These are phyloP conservation scores for Hirundo rustica DNA, from an alignment of 2,797 vertebrate genomes.

Conservation along the genomic window DNA sequence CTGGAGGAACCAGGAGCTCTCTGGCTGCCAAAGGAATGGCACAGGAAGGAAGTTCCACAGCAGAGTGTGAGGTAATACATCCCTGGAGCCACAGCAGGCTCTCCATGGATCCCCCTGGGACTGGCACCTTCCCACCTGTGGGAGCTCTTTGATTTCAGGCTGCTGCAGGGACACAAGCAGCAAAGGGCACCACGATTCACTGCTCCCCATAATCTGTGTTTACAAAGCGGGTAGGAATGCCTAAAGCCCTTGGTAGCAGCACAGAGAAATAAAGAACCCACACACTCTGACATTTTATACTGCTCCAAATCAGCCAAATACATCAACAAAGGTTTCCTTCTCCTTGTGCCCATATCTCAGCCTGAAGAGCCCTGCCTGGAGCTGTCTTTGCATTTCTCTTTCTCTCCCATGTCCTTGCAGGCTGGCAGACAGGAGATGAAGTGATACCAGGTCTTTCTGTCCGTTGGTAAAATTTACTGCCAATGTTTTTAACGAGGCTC, in stretches of 20 bases:
- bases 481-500: neutral
- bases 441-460: neutral
- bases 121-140: neutral
- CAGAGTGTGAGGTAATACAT: neutral
- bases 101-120: neutral
- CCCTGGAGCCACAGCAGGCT: neutral
- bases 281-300: neutral
- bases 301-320: neutral
- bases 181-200: neutral
- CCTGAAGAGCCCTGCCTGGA: neutral
- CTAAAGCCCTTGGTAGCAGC: neutral
- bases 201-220: neutral
- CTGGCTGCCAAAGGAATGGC: neutral
- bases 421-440: neutral
- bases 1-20: neutral
- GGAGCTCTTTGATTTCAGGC: neutral
- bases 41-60: neutral
- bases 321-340: neutral
- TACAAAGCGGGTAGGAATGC: neutral
- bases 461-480: neutral
- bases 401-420: neutral
- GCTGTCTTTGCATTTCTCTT: neutral
- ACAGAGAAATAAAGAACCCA: neutral
- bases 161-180: neutral
- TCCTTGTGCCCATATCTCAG: neutral